A percentile compares a stretch with the other conserved stretches of the same genome.
Conservation (phyloP, 2,113 vertebrate genomes). For the Gulo gulo region DNA sequence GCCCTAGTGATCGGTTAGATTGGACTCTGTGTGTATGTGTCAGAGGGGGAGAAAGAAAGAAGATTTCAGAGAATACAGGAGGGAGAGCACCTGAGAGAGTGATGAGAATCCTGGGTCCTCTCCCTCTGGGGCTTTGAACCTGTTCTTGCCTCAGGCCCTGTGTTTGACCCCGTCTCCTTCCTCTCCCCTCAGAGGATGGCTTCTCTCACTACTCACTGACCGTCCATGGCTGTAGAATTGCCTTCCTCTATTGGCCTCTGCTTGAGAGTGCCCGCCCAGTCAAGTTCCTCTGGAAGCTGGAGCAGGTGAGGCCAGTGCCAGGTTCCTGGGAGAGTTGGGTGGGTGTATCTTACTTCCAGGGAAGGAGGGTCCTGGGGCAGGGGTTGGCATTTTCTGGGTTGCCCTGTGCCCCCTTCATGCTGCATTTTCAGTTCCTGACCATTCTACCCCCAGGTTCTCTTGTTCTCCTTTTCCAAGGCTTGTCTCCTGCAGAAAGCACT, state of each 20-base stretch:
- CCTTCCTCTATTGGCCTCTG: constrained; percentile 97
- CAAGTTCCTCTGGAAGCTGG: constrained; percentile 99
- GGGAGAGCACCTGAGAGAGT: background rate
- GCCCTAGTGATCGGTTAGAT: background rate
- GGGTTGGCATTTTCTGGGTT: background rate
- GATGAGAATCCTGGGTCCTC: background rate
- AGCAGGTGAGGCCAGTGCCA: constrained; percentile 88
- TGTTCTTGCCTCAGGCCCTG: background rate
- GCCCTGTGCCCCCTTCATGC: background rate
- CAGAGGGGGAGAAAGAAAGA: background rate
- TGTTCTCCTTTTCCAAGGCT: background rate
- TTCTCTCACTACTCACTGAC: constrained; percentile 96
- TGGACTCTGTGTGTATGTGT: background rate
- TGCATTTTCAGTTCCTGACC: background rate
- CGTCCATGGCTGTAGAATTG: constrained; percentile 95
- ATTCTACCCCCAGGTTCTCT: background rate
- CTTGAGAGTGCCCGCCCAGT: constrained; percentile 94
- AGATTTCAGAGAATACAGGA: background rate
- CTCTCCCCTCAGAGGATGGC: constrained; percentile 88
- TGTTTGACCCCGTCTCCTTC: background rate
- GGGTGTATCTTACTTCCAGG: constrained; percentile 44
- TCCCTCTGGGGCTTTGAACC: background rate
- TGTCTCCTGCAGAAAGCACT: background rate
- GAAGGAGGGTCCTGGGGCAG: background rate
- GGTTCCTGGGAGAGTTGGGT: background rate